Evolutionary conservation across 2,797 vertebrate species (phyloP), one percentile per base, ranked within the genome.

Genomic region (Anguilla pacifica): DNA sequence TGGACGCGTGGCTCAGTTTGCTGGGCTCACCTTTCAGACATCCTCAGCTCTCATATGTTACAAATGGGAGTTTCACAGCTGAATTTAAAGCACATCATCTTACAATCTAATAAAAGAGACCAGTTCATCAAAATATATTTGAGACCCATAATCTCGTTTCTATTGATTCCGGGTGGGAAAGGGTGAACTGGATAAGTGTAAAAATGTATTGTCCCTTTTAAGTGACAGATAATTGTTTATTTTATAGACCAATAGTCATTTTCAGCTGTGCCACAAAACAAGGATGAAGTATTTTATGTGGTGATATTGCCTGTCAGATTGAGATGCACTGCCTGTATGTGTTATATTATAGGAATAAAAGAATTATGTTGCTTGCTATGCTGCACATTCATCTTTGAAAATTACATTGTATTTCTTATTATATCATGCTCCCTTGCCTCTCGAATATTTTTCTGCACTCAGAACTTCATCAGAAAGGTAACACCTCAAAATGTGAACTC

Each of bases 71-170:
- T 79, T 79, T 79, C 46, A 49, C 43, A 51, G 46, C 46, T 25
- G 46, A 49, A 79, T 79, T 79, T 79, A 79, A 7, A 79, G 74
- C 1, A 46, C 17, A 46, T 19, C 15, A 46, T 79, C 17, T 79
- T 51, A 22, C 74, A 46, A 82, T 51, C 79, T 82, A 82, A n/a
- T 51, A 74, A 86, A 49, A 51, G 2, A 74, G 28, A 39, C 25
- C n/a, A 72, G 46, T 86, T 49, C 43, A 13, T 82, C 79, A 82
- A 81, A 81, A 82, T 82, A 51, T 51, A 49, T 49, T 51, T 82
- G 43, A 49, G 46, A 17, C 46, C 2, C 46, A 5, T 17, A 51
- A 82, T 82, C 22, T 2, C 43, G 25, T 82, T 51, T 82, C 19
- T 82, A 82, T 82, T 82, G 79, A 49, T 82, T 82, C 79, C 46